Conservation (phyloP, 2,888 invertebrate genomes). For the Tenthredo distinguenda region DNA sequence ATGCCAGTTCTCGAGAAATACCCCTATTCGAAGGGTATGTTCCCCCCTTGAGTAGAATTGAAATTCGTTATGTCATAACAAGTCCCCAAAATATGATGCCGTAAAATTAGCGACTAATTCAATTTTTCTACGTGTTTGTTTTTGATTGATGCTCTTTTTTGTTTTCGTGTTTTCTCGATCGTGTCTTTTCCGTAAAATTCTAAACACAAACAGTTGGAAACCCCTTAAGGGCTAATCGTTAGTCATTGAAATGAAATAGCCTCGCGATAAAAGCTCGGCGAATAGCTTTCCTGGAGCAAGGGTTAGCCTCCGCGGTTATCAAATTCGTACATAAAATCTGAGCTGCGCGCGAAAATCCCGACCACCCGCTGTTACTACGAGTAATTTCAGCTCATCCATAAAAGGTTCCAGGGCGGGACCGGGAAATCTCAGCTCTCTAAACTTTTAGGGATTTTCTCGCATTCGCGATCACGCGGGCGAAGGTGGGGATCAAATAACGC, state of each 20-base stretch:
- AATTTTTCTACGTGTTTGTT: background rate
- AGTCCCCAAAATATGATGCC: background rate
- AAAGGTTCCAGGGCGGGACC: background rate
- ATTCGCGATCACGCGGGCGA: background rate
- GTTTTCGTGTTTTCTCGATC: background rate
- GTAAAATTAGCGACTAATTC: background rate
- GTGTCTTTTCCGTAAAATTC: background rate
- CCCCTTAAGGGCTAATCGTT: background rate
- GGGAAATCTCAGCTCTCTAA: constrained; percentile 21
- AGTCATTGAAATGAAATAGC: constrained; percentile 31
- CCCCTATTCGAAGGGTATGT: background rate
- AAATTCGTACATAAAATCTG: constrained; percentile 38
- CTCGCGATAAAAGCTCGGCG: background rate
- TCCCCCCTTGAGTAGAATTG: background rate
- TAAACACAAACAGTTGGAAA: constrained; percentile 1
- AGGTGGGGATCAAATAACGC: background rate
- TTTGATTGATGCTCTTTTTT: background rate
- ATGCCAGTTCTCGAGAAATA: background rate
- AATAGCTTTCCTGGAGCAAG: background rate
- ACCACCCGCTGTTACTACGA: constrained; percentile 11
- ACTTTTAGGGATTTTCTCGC: constrained; percentile 17
- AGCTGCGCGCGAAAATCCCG: background rate
- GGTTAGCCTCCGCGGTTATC: constrained; percentile 26
- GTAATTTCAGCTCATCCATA: constrained; percentile 46
- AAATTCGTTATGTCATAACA: background rate